Percentiles rank a stretch among this genome's conserved stretches.
These are phyloP conservation scores for Cyprinodon tularosa DNA, from an alignment of 2,113 vertebrate species.

Conservation along the genomic window DNA sequence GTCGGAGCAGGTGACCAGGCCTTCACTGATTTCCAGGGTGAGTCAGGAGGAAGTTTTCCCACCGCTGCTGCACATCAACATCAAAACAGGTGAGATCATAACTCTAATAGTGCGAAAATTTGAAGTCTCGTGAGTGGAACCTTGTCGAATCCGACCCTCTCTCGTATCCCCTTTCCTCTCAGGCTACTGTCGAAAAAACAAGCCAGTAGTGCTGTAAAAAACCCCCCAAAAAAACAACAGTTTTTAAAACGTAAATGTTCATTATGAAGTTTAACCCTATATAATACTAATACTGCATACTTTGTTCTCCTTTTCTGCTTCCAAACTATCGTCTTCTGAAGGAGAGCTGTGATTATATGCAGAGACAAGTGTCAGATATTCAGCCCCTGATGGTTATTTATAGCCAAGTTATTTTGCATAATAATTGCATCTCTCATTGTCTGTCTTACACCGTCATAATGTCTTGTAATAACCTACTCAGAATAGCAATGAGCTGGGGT, in stretches of 20 bases:
- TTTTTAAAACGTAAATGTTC: neutral
- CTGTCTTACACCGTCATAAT: constrained; percentile 48
- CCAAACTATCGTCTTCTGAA: constrained; percentile 1
- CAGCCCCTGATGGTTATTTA: constrained; percentile 35
- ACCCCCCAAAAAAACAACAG: too few species aligned
- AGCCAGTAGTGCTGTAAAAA: too few species aligned
- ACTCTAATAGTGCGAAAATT: neutral
- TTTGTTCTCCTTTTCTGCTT: neutral
- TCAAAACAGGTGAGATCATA: constrained; percentile 84
- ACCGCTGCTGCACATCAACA: constrained; percentile 78
- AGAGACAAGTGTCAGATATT: constrained; percentile 20
- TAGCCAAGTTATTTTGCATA: constrained; percentile 41
- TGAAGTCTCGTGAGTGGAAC: neutral
- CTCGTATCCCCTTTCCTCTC: too few species aligned
- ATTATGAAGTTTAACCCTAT: neutral
- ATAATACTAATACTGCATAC: neutral
- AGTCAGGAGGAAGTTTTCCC: constrained; percentile 79
- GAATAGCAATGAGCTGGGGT: constrained; percentile 63
- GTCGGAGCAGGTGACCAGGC: constrained; percentile 86
- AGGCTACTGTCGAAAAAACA: too few species aligned
- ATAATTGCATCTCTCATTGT: constrained; percentile 25
- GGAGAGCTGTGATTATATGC: constrained; percentile 25
- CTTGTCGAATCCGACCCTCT: too few species aligned
- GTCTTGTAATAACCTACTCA: constrained; percentile 44
- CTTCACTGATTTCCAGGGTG: constrained; percentile 91